These are phyloP conservation scores for Monoplex corrugatus DNA, from an alignment of 2,888 invertebrate species.

Conservation along the genomic window DNA sequence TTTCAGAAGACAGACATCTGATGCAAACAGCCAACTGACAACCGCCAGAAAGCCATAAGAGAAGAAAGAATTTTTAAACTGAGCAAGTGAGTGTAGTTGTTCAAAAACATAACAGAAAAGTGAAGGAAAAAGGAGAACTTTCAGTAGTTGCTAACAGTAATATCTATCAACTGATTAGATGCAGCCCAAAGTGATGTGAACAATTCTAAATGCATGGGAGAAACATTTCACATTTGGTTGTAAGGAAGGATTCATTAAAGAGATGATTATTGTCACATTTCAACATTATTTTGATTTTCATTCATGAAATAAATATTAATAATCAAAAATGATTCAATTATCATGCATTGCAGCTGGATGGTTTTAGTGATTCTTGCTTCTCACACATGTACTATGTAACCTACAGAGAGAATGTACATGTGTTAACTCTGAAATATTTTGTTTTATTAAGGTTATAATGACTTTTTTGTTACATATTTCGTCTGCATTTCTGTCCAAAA, in stretches of 20 bases:
- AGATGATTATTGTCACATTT: too few relatives aligned
- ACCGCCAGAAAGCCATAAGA: slow-evolving; percentile 8
- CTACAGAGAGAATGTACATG: not conserved
- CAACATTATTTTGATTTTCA: too few relatives aligned
- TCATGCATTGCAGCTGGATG: too few relatives aligned
- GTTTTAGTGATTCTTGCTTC: too few relatives aligned
- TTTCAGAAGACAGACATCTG: not conserved
- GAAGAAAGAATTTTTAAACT: not conserved
- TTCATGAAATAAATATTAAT: too few relatives aligned
- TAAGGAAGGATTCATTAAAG: not conserved
- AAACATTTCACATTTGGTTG: not conserved
- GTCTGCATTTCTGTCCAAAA: not conserved
- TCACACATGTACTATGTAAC: too few relatives aligned
- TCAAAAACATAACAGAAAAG: not conserved
- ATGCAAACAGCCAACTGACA: not conserved
- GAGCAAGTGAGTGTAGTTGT: not conserved
- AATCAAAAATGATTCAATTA: too few relatives aligned
- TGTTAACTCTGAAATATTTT: not conserved
- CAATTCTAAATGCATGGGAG: not conserved
- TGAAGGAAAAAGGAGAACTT: not conserved
- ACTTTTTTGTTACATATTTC: not conserved
- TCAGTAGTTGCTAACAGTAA: not conserved
- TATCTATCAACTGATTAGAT: not conserved
- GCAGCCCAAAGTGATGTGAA: not conserved
- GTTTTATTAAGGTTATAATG: not conserved